Conservation (phyloP, 2,113 vertebrate species). For the Sander vitreus region DNA sequence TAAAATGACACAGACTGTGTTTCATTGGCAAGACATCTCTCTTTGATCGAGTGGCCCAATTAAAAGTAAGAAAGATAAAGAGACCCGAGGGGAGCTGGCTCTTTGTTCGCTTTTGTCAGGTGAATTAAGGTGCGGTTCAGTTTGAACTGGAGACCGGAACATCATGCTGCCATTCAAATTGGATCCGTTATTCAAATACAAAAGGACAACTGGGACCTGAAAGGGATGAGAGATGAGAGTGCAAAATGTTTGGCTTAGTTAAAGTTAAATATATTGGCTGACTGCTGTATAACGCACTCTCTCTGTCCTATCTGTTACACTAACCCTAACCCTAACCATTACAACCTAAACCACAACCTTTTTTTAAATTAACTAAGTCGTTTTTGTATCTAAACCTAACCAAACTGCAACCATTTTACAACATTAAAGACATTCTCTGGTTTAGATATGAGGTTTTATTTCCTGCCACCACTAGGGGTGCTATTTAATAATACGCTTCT, state of each 20-base stretch:
- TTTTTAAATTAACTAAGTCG: too few species aligned
- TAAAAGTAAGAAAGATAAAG: slow-evolving; percentile 61
- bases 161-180: background rate
- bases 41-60: slow-evolving; percentile 65
- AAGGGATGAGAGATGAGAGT: too few species aligned
- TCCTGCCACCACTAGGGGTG: too few species aligned
- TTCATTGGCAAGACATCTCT: slow-evolving; percentile 40
- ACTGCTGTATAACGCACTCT: too few species aligned
- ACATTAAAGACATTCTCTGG: too few species aligned
- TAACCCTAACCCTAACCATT: too few species aligned
- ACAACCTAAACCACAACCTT: too few species aligned
- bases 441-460: too few species aligned
- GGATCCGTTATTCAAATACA: background rate
- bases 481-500: too few species aligned
- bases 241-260: background rate
- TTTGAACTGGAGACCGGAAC: slow-evolving; percentile 28
- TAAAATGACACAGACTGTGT: slow-evolving; percentile 49
- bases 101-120: slow-evolving; percentile 42
- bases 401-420: too few species aligned
- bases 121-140: slow-evolving; percentile 50
- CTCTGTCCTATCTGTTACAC: too few species aligned
- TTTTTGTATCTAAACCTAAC: too few species aligned
- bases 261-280: background rate
- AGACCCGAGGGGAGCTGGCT: slow-evolving; percentile 18
- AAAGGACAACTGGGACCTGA: slow-evolving; percentile 1